A percentile compares a stretch with the other conserved stretches of the same genome.
Evolutionary conservation across 2,888 invertebrate genomes (phyloP).

Genomic region (Coronaproctus castanopsis): DNA sequence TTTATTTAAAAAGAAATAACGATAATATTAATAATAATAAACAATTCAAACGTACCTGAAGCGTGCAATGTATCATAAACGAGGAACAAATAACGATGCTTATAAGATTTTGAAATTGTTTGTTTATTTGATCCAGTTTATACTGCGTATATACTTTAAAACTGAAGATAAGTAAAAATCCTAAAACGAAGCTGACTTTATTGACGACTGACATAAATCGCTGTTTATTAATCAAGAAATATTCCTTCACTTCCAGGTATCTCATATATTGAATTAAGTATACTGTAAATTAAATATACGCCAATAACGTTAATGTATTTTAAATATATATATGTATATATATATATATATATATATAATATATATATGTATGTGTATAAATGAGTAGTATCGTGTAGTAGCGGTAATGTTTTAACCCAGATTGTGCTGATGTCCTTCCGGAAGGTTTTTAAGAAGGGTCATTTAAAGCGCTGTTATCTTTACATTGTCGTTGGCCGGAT

Average conservation of each 20-base stretch:
- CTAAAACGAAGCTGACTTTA: not conserved
- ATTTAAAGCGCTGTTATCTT: too few species aligned
- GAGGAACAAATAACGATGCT: not conserved
- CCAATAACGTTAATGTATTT: too few species aligned
- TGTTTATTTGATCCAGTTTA: not conserved
- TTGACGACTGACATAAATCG: not conserved
- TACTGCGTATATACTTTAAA: not conserved
- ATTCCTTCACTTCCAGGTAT: not conserved
- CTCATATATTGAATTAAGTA: not conserved
- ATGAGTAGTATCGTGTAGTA: too few species aligned
- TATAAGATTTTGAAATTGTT: not conserved
- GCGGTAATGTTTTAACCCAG: too few species aligned
- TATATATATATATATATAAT: too few species aligned
- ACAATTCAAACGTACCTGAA: not conserved
- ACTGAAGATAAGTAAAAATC: not conserved
- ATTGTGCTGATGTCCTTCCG: too few species aligned
- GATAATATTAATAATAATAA: not conserved
- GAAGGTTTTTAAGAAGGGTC: too few species aligned
- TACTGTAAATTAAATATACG: too few species aligned
- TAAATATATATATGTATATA: too few species aligned
- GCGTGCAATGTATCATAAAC: not conserved
- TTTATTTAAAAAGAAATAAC: too few species aligned
- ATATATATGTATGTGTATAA: too few species aligned
- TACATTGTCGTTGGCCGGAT: too few species aligned
- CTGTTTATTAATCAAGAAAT: not conserved